Percentiles rank a stretch among this genome's conserved stretches.
These are phyloP conservation scores for Calliopum simillimum DNA, from an alignment of 2,888 invertebrate species.

Conservation along the genomic window DNA sequence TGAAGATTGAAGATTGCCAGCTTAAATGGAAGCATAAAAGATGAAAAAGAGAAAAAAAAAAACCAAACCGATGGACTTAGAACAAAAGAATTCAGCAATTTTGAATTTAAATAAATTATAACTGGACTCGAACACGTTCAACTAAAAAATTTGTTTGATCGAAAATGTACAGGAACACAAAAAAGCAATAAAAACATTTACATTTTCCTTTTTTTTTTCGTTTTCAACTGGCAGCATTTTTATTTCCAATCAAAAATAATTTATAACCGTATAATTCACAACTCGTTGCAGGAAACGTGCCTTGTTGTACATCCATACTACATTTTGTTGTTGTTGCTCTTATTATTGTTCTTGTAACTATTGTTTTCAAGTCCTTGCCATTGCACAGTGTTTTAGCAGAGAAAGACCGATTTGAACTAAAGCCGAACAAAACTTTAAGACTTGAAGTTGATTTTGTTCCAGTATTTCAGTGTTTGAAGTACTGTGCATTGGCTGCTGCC, in stretches of 20 bases:
- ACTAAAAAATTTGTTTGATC: constrained; percentile 10
- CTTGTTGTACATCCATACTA: background rate
- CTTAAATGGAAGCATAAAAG: no score
- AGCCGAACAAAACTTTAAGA: no score
- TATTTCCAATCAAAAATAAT: constrained; percentile 28
- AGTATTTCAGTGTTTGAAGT: background rate
- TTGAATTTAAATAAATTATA: constrained; percentile 31
- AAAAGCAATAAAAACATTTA: background rate
- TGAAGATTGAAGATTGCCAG: background rate
- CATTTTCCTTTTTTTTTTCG: constrained; percentile 16
- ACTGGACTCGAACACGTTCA: constrained; percentile 25
- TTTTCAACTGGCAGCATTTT: constrained; percentile 10
- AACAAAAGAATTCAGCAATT: background rate
- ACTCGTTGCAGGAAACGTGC: constrained; percentile 30
- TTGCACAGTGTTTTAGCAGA: no score
- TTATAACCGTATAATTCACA: constrained; percentile 29
- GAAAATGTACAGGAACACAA: background rate
- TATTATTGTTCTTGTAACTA: background rate
- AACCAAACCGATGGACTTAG: background rate
- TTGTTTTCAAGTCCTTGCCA: background rate
- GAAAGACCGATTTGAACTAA: no score
- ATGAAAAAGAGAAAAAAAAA: background rate
- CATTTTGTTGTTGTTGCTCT: constrained; percentile 1
- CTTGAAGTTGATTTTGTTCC: constrained; percentile 1
- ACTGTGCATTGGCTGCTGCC: constrained; percentile 2